These are phyloP conservation scores for Danaus chrysippus DNA, from an alignment of 2,888 invertebrate genomes.

Conservation along the genomic window DNA sequence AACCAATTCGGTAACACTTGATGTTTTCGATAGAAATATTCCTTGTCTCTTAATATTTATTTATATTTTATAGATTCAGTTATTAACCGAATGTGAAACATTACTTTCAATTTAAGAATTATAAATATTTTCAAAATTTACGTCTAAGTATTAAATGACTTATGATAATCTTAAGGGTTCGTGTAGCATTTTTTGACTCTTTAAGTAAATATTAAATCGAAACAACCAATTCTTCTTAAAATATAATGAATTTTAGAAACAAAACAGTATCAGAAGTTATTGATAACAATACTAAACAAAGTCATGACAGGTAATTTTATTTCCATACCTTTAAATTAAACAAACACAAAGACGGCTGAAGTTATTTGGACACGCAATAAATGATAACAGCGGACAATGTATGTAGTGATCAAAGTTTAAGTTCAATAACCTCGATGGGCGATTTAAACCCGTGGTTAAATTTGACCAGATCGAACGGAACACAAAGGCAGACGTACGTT, in stretches of 20 bases:
- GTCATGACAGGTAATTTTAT: conserved; percentile 17
- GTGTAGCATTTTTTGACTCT: too few relatives aligned
- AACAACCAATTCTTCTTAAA: not conserved
- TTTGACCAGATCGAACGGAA: not conserved
- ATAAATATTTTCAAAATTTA: too few relatives aligned
- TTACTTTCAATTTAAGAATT: too few relatives aligned
- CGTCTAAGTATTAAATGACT: too few relatives aligned
- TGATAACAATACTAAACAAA: conserved; percentile 10
- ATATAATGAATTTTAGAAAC: not conserved
- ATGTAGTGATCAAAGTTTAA: conserved; percentile 26
- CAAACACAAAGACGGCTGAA: conserved; percentile 6
- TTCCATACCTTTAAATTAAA: not conserved
- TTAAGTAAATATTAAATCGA: not conserved
- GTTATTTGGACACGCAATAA: conserved; percentile 20
- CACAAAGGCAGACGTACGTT: too few relatives aligned
- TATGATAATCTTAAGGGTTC: too few relatives aligned
- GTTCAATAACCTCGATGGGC: conserved; percentile 26
- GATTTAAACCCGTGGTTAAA: conserved; percentile 18
- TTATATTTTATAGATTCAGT: too few relatives aligned
- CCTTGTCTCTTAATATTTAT: too few relatives aligned
- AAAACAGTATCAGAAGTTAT: not conserved
- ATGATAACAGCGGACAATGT: conserved; percentile 21
- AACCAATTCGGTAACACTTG: too few relatives aligned
- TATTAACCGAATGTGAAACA: too few relatives aligned
- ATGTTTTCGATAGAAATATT: too few relatives aligned